Conservation (phyloP, 2,888 invertebrate genomes). For the Gandaritis pyraliata region DNA sequence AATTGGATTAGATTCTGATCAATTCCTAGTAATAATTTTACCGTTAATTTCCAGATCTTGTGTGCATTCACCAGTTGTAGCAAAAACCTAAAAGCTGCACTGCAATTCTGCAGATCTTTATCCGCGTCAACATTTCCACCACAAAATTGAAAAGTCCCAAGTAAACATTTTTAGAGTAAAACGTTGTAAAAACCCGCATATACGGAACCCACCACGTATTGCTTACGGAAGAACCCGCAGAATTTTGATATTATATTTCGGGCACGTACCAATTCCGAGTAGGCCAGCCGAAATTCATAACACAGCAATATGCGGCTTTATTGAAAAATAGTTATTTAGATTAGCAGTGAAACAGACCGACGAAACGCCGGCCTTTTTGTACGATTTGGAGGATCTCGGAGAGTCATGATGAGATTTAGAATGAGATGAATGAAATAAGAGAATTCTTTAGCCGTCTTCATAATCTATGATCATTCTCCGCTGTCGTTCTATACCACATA, state of each 20-base stretch:
- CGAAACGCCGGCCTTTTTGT: slow-evolving; percentile 39
- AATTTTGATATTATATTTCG: slow-evolving; percentile 63
- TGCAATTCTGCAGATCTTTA: slow-evolving; percentile 22
- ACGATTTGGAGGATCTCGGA: slow-evolving; percentile 13
- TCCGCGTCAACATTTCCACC: slow-evolving; percentile 27
- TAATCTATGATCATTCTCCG: background rate
- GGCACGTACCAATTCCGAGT: slow-evolving; percentile 64
- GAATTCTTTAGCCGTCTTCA: background rate
- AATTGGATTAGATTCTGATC: no score
- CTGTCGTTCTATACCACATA: background rate
- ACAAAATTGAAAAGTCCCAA: slow-evolving; percentile 29
- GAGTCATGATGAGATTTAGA: slow-evolving; percentile 4
- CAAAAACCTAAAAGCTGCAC: slow-evolving; percentile 3
- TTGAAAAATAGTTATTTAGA: slow-evolving; percentile 81
- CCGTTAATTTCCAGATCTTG: background rate
- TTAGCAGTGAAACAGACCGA: slow-evolving; percentile 52
- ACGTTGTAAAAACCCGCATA: slow-evolving; percentile 26
- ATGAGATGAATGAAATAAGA: slow-evolving; percentile 3
- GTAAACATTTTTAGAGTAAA: slow-evolving; percentile 31
- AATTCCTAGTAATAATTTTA: background rate
- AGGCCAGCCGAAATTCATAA: slow-evolving; percentile 74
- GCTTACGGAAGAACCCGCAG: slow-evolving; percentile 32
- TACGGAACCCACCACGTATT: slow-evolving; percentile 34
- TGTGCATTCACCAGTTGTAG: no score
- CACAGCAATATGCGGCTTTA: slow-evolving; percentile 66